These are phyloP conservation scores for Neelides sp. DNA, from an alignment of 1,140 invertebrate species.

Conservation along the genomic window DNA sequence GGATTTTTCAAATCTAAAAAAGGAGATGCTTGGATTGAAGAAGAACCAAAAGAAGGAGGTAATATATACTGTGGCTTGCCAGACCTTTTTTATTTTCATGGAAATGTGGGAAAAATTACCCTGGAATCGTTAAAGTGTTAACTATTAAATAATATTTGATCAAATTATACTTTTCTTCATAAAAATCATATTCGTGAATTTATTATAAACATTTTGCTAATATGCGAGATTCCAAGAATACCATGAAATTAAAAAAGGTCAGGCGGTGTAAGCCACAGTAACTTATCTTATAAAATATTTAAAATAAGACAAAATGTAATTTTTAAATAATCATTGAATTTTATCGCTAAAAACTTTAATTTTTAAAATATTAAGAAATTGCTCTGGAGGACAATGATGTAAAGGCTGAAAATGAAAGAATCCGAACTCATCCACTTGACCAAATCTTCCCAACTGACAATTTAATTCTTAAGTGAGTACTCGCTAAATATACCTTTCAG, in stretches of 20 bases:
- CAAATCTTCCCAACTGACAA: constrained; percentile 4
- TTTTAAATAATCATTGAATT: no score
- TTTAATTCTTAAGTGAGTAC: constrained; percentile 9
- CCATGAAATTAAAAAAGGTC: no score
- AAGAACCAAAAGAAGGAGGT: not conserved
- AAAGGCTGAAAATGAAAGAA: not conserved
- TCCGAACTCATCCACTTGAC: not conserved
- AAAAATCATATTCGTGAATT: not conserved
- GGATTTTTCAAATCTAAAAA: no score
- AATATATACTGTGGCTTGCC: no score
- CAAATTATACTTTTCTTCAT: no score
- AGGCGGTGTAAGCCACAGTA: no score
- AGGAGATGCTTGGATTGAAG: not conserved
- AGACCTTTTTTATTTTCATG: no score
- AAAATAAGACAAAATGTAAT: no score
- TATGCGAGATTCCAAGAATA: no score
- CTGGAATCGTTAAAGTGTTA: not conserved
- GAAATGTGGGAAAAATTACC: not conserved
- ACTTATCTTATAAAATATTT: no score
- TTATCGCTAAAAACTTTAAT: no score
- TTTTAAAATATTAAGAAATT: no score
- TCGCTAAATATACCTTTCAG: not conserved
- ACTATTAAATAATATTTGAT: not conserved
- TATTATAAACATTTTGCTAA: not conserved
- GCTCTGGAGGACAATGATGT: constrained; percentile 9